phyloP scores from a whole-genome alignment of 2,113 vertebrate species.

The Tauraco erythrolophus region DNA sequence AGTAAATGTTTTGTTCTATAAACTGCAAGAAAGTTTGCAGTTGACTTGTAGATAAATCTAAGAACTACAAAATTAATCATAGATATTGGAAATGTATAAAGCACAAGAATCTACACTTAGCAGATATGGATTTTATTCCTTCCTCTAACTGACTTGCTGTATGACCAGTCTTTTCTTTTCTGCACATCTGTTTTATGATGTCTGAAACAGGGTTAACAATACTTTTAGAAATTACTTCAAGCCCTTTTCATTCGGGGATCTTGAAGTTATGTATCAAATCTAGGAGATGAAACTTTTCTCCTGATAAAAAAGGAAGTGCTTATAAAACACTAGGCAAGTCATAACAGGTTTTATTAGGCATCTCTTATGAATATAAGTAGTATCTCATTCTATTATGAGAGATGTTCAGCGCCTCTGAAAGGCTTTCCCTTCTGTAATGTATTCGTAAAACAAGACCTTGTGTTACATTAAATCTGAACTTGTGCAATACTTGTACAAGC shows the following conservation, averaged over 20 bases:
- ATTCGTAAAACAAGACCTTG: background rate
- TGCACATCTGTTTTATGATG: background rate
- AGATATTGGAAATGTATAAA: background rate
- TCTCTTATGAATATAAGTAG: background rate
- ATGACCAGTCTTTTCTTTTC: background rate
- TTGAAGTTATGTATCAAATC: background rate
- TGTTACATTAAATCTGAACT: background rate
- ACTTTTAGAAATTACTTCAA: background rate
- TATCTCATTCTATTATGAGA: background rate
- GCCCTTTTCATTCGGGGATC: too few species aligned
- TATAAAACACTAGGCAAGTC: background rate
- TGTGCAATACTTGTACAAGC: background rate
- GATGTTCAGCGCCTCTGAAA: background rate
- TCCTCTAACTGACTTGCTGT: background rate
- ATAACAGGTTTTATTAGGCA: background rate
- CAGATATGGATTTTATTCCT: background rate
- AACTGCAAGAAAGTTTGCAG: background rate
- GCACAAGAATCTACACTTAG: background rate
- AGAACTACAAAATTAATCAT: background rate
- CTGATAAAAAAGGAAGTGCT: background rate
- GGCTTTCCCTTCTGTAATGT: background rate
- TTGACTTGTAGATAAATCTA: background rate
- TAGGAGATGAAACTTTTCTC: background rate
- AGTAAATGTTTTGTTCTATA: background rate
- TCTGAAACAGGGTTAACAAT: background rate